phyloP scores from a whole-genome alignment of 2,113 vertebrate species.

The Illadopsis cleaveri region DNA sequence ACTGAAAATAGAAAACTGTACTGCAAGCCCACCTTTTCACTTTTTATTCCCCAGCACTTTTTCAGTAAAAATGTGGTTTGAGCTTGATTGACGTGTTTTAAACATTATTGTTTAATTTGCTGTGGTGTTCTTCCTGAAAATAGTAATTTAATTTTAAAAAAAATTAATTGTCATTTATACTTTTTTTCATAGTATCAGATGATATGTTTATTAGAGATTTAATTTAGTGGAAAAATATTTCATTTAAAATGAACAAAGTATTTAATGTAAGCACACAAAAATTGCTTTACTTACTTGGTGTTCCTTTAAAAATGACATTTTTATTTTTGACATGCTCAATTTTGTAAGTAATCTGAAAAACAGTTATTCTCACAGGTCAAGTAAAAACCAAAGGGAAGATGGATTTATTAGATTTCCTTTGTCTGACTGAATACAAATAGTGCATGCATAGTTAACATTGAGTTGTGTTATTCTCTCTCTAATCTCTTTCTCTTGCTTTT shows the following conservation, averaged over 20 bases:
- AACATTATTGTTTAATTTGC: neutral
- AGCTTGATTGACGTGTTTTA: neutral
- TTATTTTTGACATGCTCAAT: too few relatives aligned
- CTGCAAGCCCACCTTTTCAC: neutral
- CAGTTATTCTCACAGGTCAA: neutral
- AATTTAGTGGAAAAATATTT: neutral
- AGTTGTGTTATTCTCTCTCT: neutral
- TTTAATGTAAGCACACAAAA: neutral
- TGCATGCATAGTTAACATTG: neutral
- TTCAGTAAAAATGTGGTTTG: neutral
- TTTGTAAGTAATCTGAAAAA: neutral
- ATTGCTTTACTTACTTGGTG: neutral
- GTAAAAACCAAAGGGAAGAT: neutral
- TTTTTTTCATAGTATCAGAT: neutral
- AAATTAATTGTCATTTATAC: neutral
- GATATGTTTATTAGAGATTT: neutral
- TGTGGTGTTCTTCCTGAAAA: neutral
- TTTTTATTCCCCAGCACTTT: neutral
- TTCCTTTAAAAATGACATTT: neutral
- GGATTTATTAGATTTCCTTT: neutral
- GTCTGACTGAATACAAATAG: neutral
- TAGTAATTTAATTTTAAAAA: neutral
- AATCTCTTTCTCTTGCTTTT: neutral
- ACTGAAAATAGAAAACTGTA: neutral
- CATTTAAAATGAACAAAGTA: neutral